Evolutionary conservation across 2,888 invertebrate species (phyloP).

Genomic region (Apeira syringaria): DNA sequence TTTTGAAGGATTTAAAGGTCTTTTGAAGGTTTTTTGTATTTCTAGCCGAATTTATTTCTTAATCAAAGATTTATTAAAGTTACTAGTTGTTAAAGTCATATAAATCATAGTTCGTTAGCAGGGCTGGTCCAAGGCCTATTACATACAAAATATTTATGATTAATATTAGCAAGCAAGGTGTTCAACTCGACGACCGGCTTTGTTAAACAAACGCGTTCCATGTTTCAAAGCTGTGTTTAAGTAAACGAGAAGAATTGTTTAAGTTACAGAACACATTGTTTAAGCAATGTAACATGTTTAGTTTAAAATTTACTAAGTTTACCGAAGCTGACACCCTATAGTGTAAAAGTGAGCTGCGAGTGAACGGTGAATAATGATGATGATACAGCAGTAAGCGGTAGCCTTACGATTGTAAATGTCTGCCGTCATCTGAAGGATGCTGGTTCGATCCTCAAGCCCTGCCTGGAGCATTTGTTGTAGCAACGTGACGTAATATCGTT

Average conservation of each 20-base stretch:
- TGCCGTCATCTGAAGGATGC: too few relatives aligned
- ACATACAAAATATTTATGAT: conserved; percentile 20
- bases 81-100: too few relatives aligned
- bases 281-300: neutral
- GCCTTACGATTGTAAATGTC: too few relatives aligned
- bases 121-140: conserved; percentile 15
- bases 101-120: conserved; percentile 18
- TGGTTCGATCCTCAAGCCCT: too few relatives aligned
- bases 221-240: conserved; percentile 16
- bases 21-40: too few relatives aligned
- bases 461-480: too few relatives aligned
- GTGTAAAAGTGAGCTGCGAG: too few relatives aligned
- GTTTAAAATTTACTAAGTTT: neutral
- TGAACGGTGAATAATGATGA: too few relatives aligned
- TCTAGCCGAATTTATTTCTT: neutral
- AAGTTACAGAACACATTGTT: neutral
- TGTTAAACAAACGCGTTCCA: conserved; percentile 19
- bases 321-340: too few relatives aligned
- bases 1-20: too few relatives aligned
- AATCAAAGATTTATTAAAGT: neutral
- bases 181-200: conserved; percentile 18
- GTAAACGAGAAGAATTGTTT: conserved; percentile 6
- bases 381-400: too few relatives aligned
- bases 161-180: conserved; percentile 21
- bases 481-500: too few relatives aligned